Base-by-base conservation (phyloP, 2,888 invertebrate genomes). In the Automeris io region DNA sequence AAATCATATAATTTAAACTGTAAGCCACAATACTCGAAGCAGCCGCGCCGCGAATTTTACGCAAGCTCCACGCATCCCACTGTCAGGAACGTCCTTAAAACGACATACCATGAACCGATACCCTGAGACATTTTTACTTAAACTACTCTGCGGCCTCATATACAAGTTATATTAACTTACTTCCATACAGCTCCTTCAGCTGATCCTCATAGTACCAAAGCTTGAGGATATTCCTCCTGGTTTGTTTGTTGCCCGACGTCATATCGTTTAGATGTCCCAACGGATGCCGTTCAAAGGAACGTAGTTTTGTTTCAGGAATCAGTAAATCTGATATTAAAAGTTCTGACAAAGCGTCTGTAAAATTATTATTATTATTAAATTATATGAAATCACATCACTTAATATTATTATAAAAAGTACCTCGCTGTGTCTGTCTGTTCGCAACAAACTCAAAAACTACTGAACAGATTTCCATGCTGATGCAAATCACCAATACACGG, bases 161-260 rank as follows among this genome's bases (percentile, higher is more conserved):
- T 11, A 21, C 3, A 29, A 7, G 1, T 21, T 8, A 16, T 13
- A 18, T 6, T 8, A 5, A 71, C 82, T 77, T 43, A 87, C 88
- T 88, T 41, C 89, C 89, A 76, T 95, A 96, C 19, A 89, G 80
- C 47, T 93, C 91, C 68, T 95, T 96, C 1, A 99, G 73, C 58
- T 95, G 92, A 61, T 94, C 93, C 70, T 99, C 99, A 74, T 93
- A 98, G 60, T 92, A 91, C 97, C 98, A 99, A 39, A 90, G 74
- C 6, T 92, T 90, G 9, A 94, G 87, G 44, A 92, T 79, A 49
- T 90, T 91, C 38, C 91, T 88, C 33, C 90, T 80, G 0, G 90
- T 87, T 18, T 91, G 88, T 51, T 91, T 92, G 51, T 91, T 92
- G 1, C 90, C 88, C 0, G 91, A 89, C 0, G 90, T 77, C 62